These are phyloP conservation scores for Urosaurus nigricauda DNA, from an alignment of 2,797 vertebrate species.

Conservation along the genomic window DNA sequence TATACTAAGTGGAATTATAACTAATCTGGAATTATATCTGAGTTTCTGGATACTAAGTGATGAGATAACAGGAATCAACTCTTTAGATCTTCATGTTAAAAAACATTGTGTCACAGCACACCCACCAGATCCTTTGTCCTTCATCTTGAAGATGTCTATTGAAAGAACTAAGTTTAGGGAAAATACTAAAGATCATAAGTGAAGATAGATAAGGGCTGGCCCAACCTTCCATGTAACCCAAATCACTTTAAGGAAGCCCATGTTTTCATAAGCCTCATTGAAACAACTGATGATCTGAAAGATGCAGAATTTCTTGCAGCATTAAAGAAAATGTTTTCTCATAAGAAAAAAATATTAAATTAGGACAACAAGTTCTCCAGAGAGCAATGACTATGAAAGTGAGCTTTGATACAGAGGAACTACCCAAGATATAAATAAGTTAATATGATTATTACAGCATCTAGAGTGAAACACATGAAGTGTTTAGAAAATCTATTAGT, in stretches of 20 bases:
- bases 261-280: background rate
- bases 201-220: background rate
- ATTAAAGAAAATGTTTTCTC: background rate
- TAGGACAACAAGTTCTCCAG: background rate
- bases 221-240: background rate
- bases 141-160: conserved; percentile 88
- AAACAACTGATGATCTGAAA: background rate
- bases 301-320: background rate
- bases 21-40: conserved; percentile 78
- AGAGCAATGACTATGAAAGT: background rate
- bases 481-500: background rate
- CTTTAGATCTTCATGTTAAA: conserved; percentile 87
- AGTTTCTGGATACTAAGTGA: conserved; percentile 82
- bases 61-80: conserved; percentile 88
- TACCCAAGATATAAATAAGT: background rate
- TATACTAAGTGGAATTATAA: conserved; percentile 83
- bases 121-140: conserved; percentile 84
- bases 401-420: background rate
- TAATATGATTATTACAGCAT: background rate
- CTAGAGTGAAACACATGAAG: background rate
- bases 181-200: background rate
- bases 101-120: conserved; percentile 81
- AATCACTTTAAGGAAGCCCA: background rate
- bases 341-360: too few species aligned
- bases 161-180: conserved; percentile 25